Base-by-base conservation (phyloP, 2,113 vertebrate genomes). In the Spea multiplicata region DNA sequence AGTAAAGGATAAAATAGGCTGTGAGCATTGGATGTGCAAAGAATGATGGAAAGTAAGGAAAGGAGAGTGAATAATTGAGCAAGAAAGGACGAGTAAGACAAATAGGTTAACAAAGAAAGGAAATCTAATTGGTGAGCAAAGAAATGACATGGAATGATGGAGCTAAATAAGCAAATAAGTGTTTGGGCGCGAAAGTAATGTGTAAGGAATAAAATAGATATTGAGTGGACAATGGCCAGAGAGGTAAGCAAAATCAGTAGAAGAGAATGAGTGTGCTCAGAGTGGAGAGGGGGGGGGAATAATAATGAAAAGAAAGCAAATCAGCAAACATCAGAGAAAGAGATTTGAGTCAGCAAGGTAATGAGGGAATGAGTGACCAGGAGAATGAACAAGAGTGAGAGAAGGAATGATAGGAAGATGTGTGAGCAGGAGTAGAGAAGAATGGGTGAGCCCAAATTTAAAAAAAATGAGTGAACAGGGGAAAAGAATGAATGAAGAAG, bases 11-110 rank as follows among this genome's bases (percentile, higher is more conserved):
- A 45, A 57, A 53, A 52, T 44, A 80, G 62, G 68, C 47, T 12
- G 59, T 75, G 62, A 76, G 65, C 68, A 53, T 65, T 10, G 45
- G 64, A 57, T 44, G 8, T 53, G 47, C 50, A 44, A 50, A 44
- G 46, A 49, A 12, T 69, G 17, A 50, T 47, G 30, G 53, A 44
- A 44, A 50, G 47, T 45, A 17, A 69, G 78, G 17, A 65, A 17
- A 16, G 53, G 8, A 55, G 17, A 65, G 14, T 7, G 45, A 30
- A 68, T 57, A 4, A 49, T 57, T 44, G 67, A 47, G 53, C 52
- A 14, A 57, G 17, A 59, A 16, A 12, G 12, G 17, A 10, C 4
- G 44, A 48, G 3, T 6, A 44, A 47, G 10, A 68, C 66, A 68
- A n/a, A n/a, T 30, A 30, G 30, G 30, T 30, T 30, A 30, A 30